Percentiles rank a stretch among this genome's conserved stretches.
These are phyloP conservation scores for Hyphantria cunea DNA, from an alignment of 1,140 invertebrate genomes.

Conservation along the genomic window DNA sequence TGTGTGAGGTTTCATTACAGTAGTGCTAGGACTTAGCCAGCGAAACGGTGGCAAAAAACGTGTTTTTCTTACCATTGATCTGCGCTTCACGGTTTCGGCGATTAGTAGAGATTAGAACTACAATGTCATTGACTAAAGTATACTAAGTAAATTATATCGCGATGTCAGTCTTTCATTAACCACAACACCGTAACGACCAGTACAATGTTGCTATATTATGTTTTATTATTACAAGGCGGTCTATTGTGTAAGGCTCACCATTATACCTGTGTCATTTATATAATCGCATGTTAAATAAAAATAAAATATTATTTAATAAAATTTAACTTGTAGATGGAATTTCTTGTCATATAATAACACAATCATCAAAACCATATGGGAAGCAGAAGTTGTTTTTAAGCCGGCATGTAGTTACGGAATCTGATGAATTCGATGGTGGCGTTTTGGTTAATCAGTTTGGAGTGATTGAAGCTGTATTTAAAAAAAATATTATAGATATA, in stretches of 20 bases:
- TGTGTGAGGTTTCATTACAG: too few species aligned
- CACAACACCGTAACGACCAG: background rate
- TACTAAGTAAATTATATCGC: background rate
- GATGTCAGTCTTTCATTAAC: background rate
- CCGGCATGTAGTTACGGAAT: conserved; percentile 61
- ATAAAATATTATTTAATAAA: background rate
- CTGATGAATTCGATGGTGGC: conserved; percentile 64
- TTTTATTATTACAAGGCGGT: background rate
- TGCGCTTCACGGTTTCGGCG: background rate
- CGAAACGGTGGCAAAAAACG: background rate
- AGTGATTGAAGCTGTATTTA: conserved; percentile 65
- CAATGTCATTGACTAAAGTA: conserved; percentile 5
- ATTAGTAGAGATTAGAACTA: background rate
- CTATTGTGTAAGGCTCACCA: conserved; percentile 1
- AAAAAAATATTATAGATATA: conserved; percentile 52
- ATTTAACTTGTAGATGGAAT: conserved; percentile 25
- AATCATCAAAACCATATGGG: conserved; percentile 20
- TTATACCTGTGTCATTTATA: background rate
- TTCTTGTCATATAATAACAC: conserved; percentile 41
- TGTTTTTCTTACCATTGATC: background rate
- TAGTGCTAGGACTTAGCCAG: too few species aligned
- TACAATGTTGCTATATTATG: conserved; percentile 1
- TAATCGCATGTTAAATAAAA: background rate
- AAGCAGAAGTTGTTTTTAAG: conserved; percentile 58
- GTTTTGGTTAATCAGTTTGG: conserved; percentile 66